Conservation (phyloP, 2,797 vertebrate genomes). For the Gymnopithys bicolor region DNA sequence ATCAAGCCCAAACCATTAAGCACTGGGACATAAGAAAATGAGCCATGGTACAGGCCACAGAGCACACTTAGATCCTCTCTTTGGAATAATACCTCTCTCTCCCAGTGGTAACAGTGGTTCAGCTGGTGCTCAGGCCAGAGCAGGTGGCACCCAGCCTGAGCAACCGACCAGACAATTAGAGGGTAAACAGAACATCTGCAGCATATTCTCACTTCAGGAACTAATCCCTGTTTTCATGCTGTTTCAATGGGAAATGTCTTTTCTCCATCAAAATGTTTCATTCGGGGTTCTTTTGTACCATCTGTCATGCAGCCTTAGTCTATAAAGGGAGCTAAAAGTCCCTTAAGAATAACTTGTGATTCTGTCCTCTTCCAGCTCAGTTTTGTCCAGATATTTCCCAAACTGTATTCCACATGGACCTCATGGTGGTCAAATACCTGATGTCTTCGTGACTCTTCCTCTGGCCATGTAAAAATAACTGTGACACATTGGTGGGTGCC, state of each 20-base stretch:
- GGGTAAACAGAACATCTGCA: not conserved
- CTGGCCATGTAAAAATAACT: not conserved
- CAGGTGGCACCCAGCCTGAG: not conserved
- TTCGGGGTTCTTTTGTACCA: not conserved
- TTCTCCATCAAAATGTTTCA: not conserved
- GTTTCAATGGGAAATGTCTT: not conserved
- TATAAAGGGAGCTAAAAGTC: not conserved
- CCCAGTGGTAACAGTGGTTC: accelerated
- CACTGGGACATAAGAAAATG: accelerated
- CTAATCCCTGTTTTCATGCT: not conserved
- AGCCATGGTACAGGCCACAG: not conserved
- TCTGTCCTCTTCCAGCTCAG: not conserved
- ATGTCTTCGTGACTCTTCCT: not conserved
- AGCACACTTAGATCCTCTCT: not conserved
- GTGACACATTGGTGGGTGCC: accelerated
- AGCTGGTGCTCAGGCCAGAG: not conserved
- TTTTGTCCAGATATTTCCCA: not conserved
- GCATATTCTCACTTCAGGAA: not conserved
- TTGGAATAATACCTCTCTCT: not conserved
- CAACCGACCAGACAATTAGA: accelerated
- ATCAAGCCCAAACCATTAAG: not conserved
- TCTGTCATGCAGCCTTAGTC: not conserved
- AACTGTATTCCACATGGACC: not conserved
- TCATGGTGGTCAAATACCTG: not conserved
- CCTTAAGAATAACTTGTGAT: not conserved